Evolutionary conservation across 2,797 vertebrate species (phyloP).

Genomic region (Australoheros facetus): DNA sequence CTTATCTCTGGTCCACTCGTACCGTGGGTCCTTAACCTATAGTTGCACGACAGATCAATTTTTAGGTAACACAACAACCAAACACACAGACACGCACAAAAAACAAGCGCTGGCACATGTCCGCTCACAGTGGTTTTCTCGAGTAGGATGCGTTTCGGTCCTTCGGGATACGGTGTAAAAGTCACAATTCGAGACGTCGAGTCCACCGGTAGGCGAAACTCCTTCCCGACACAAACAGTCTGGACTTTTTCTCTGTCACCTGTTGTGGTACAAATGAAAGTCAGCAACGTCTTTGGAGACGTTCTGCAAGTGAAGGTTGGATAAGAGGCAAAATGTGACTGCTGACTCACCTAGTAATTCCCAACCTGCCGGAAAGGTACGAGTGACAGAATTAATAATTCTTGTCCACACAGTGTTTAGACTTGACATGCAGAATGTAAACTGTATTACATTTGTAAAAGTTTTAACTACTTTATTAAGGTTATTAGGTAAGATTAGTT

Average conservation of each 20-base stretch:
- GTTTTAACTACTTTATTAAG: neutral
- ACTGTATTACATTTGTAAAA: neutral
- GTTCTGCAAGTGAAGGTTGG: neutral
- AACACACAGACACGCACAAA: neutral
- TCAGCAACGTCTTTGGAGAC: neutral
- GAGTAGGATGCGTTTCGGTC: slow-evolving; percentile 62
- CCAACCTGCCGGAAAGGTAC: slow-evolving; percentile 51
- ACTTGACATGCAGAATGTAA: neutral
- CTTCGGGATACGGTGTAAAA: slow-evolving; percentile 62
- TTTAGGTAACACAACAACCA: neutral
- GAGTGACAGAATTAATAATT: neutral
- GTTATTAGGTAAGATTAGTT: neutral
- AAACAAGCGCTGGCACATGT: neutral
- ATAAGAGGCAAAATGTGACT: neutral
- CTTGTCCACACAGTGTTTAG: neutral
- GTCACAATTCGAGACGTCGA: slow-evolving; percentile 71
- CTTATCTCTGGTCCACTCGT: slow-evolving; percentile 75
- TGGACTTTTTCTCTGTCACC: slow-evolving; percentile 70
- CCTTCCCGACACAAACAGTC: slow-evolving; percentile 70
- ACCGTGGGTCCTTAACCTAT: slow-evolving; percentile 75
- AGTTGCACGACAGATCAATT: neutral
- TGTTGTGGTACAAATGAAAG: slow-evolving; percentile 18
- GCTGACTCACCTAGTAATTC: slow-evolving; percentile 55
- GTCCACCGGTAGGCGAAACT: slow-evolving; percentile 74
- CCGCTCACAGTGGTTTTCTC: slow-evolving; percentile 69